Conservation (phyloP, 2,113 vertebrate species). For the Delphinus delphis region DNA sequence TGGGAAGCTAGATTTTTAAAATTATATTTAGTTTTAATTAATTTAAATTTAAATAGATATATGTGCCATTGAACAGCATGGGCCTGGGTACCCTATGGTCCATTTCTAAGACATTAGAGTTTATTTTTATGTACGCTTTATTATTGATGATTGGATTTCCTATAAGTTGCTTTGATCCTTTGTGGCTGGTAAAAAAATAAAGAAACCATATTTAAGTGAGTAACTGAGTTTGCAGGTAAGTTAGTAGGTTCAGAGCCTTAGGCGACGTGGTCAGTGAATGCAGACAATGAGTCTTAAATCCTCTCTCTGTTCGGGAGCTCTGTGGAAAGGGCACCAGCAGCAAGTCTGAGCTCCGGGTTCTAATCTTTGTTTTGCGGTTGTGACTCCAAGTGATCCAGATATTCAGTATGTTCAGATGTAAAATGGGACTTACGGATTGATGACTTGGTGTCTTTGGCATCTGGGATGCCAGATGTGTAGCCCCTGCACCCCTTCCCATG, state of each 20-base stretch:
- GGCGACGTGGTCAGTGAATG: not conserved
- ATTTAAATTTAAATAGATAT: constrained; percentile 8
- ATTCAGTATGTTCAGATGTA: not conserved
- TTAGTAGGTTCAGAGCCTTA: not conserved
- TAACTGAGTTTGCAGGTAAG: not conserved
- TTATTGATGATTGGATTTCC: not conserved
- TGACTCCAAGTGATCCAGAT: not conserved
- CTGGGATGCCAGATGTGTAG: not conserved
- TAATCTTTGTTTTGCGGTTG: not conserved
- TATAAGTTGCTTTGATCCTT: not conserved
- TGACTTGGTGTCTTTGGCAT: not conserved
- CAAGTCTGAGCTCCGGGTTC: not conserved
- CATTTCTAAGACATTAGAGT: not conserved
- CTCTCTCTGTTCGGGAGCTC: not conserved
- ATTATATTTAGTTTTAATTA: not conserved
- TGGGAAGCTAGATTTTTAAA: not conserved
- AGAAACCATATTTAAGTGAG: not conserved
- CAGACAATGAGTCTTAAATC: not conserved
- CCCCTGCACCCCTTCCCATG: not conserved
- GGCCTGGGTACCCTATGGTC: not conserved
- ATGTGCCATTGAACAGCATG: not conserved
- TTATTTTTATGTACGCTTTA: not conserved
- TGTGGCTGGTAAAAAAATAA: not conserved
- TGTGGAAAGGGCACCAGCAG: not conserved
- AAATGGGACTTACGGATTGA: not conserved